phyloP scores from a whole-genome alignment of 2,888 invertebrate species.

The Oscheius myriophilus region DNA sequence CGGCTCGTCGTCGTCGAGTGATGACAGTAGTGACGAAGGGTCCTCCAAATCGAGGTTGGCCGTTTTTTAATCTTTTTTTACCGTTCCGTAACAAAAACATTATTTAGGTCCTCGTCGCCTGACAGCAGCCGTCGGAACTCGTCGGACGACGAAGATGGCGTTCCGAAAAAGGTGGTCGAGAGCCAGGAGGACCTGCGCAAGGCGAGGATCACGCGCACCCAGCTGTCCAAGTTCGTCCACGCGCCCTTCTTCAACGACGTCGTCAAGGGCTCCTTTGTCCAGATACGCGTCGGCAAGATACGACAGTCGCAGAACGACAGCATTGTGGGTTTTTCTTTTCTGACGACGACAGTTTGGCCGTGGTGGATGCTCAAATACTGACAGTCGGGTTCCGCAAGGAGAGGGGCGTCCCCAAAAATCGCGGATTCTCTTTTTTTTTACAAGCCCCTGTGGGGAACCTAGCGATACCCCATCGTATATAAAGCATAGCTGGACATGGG shows the following conservation, averaged over 20 bases:
- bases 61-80: too few species aligned
- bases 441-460: too few species aligned
- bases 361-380: too few species aligned
- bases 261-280: constrained; percentile 89
- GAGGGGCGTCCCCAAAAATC: too few species aligned
- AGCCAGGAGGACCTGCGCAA: constrained; percentile 78
- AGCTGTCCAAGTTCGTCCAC: constrained; percentile 91
- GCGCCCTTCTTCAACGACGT: constrained; percentile 92
- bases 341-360: too few species aligned
- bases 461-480: too few species aligned
- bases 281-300: constrained; percentile 79
- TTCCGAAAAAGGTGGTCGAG: background rate
- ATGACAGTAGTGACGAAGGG: background rate
- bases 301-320: constrained; percentile 29
- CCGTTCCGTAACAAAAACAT: too few species aligned
- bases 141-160: background rate
- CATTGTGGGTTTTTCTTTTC: constrained; percentile 10
- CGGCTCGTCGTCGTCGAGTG: background rate
- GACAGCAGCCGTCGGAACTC: background rate
- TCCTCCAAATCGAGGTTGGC: background rate
- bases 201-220: constrained; percentile 85
- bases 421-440: too few species aligned
- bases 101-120: too few species aligned
- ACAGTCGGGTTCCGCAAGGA: too few species aligned
- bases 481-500: too few species aligned